Conservation (phyloP, 2,113 vertebrate species). For the Seriola dumerili region DNA sequence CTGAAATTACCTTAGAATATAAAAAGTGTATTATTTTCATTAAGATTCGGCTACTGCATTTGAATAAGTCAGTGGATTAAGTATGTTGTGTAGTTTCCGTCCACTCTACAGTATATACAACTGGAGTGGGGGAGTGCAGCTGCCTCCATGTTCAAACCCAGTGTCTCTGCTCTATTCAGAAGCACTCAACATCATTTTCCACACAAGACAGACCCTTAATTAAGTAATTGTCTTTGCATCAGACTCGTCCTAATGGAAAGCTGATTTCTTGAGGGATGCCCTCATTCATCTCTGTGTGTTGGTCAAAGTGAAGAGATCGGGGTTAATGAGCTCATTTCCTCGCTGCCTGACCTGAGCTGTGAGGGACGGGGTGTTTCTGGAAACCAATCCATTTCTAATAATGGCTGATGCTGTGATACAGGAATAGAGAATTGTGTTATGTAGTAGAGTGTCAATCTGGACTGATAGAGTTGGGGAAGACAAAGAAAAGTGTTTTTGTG, state of each 20-base stretch:
- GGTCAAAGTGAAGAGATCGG: neutral
- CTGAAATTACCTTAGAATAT: neutral
- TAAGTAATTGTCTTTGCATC: neutral
- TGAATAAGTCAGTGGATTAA: neutral
- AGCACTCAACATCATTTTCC: neutral
- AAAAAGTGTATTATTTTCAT: too few relatives aligned
- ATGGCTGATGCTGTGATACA: neutral
- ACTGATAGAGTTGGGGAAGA: neutral
- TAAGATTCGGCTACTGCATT: neutral
- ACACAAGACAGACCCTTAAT: neutral
- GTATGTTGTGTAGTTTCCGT: neutral
- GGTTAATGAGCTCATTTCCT: slow-evolving; percentile 46
- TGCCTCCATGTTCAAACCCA: neutral
- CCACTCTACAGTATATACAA: neutral
- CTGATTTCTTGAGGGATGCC: neutral
- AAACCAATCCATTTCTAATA: neutral
- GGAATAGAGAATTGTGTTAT: neutral
- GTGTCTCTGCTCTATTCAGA: neutral
- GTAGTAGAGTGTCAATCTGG: neutral
- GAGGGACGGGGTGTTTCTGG: neutral
- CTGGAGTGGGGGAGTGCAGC: slow-evolving; percentile 64
- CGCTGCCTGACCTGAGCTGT: neutral
- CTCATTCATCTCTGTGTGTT: slow-evolving; percentile 1
- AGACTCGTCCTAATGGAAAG: neutral
- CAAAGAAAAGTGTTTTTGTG: too few relatives aligned